Conservation (phyloP, 1,140 invertebrate species). For the Plutomurus gul region DNA sequence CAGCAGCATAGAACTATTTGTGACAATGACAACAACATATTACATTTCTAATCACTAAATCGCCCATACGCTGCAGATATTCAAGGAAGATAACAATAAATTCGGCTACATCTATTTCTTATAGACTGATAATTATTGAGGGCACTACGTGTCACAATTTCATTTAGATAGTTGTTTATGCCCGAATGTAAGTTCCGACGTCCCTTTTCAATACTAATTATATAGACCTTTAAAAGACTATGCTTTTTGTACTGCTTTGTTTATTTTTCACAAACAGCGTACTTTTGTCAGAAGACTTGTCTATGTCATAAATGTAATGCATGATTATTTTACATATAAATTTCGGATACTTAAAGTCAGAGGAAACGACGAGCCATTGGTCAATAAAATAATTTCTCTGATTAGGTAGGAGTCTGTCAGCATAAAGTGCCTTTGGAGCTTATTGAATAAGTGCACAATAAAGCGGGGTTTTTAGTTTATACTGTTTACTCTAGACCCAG, state of each 20-base stretch:
- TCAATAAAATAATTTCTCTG: slow-evolving; percentile 28
- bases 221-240: too few relatives aligned
- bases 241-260: slow-evolving; percentile 6
- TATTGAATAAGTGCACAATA: slow-evolving; percentile 5
- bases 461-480: not conserved
- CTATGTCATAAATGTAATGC: slow-evolving; percentile 13
- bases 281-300: not conserved
- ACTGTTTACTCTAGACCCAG: slow-evolving; percentile 59
- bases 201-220: not conserved
- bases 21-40: too few relatives aligned
- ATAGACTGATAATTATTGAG: too few relatives aligned
- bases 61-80: too few relatives aligned
- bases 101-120: too few relatives aligned
- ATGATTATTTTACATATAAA: slow-evolving; percentile 1
- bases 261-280: not conserved
- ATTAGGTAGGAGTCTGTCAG: slow-evolving; percentile 7
- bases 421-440: slow-evolving; percentile 7
- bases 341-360: slow-evolving; percentile 8
- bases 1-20: too few relatives aligned
- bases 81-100: too few relatives aligned
- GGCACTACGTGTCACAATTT: too few relatives aligned
- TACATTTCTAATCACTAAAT: too few relatives aligned
- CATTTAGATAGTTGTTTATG: too few relatives aligned
- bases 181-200: too few relatives aligned
- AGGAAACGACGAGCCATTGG: not conserved